Conservation (phyloP, 2,113 vertebrate genomes). For the Phyllopteryx taeniolatus region DNA sequence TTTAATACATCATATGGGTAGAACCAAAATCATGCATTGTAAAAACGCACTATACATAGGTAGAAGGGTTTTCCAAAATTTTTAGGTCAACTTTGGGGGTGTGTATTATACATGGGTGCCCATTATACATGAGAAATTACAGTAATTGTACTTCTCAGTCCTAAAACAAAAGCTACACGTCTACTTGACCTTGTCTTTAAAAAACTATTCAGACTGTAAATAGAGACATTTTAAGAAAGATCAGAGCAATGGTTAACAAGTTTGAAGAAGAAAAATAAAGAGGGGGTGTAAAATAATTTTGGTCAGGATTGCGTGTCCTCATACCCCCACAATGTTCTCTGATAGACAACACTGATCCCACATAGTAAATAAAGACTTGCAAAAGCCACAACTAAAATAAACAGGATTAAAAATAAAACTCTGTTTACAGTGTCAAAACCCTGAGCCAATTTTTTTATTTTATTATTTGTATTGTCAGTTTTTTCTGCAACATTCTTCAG, state of each 20-base stretch:
- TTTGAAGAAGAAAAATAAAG: not conserved
- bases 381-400: constrained; percentile 3
- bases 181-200: not conserved
- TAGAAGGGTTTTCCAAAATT: no score
- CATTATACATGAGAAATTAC: no score
- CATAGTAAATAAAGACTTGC: constrained; percentile 1
- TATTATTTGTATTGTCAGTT: not conserved
- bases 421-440: not conserved
- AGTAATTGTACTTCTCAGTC: not conserved
- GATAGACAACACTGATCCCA: constrained; percentile 3
- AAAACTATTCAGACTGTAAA: not conserved
- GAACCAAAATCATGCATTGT: no score
- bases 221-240: not conserved
- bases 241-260: not conserved
- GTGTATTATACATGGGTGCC: no score
- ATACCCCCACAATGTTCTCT: not conserved
- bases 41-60: no score
- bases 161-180: not conserved
- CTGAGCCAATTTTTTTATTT: not conserved
- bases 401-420: not conserved
- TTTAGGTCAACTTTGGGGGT: no score
- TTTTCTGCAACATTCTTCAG: not conserved
- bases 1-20: no score
- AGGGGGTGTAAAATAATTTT: not conserved
- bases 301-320: not conserved